Evolutionary conservation across 92 coral and sea anemone genomes (phyloP), one percentile per base, ranked within the genome.

Genomic region (Plumapathes pennacea): DNA sequence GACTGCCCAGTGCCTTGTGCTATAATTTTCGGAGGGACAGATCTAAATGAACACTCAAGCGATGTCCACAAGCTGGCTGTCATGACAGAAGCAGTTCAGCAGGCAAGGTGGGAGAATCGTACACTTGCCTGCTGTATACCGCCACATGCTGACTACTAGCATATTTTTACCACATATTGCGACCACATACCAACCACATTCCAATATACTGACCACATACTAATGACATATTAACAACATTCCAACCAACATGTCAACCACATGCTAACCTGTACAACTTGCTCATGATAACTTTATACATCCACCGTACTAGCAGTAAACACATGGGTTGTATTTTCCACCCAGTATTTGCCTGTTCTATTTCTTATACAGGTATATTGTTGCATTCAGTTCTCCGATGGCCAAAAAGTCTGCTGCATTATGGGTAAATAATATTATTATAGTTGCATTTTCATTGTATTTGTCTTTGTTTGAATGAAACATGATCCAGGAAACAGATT

Each of bases 21-120:
- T 13, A 69, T 91, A 23, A 67, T 91, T 18, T 88, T 91, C 84
- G 97, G 97, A 50, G 97, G 97, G 43, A 91, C 97, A 40, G 97
- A 91, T 56, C 54, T 91, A 24, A 88, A 91, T 76, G 86, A 71
- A 27, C 70, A 80, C 45, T 55, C 46, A 33, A 64, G 57, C 22
- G 85, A 88, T 38, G 57, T 29, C 40, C 40, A 44, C 21, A 83
- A 80, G 42, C 53, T 91, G 54, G 61, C 48, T 37, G 57, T 57
- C 41, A 91, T 91, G 92, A 84, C 72, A 10, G 68, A 60, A 60
- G 96, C 80, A n/a, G 58, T 68, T 17, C 63, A 56, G 51, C 60
- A 88, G 21, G 92, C 97, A 66, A 84, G 83, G 97, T 91, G 57
- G 10, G 32, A 62, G n/a, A 2, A 8, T n/a, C 41, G 9, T n/a